Base-by-base conservation (phyloP, 1,140 invertebrate species). In the Trachelipus rathkii region DNA sequence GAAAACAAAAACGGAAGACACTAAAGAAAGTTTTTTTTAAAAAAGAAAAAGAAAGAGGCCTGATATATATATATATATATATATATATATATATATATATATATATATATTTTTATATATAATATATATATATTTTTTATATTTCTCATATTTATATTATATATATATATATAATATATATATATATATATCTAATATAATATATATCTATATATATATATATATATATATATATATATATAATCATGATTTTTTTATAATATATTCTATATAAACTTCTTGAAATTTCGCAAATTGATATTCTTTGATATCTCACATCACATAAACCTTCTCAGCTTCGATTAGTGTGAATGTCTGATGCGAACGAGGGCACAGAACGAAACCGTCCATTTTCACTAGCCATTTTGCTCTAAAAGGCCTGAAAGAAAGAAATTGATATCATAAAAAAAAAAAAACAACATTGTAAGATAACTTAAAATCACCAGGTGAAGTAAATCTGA, bases 311-410 rank as follows among this genome's bases (percentile, higher is more conserved):
- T 19, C 19, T 60, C 50, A 96, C 94, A 96, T 95, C 24, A 98
- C 94, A 85, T 92, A 98, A 44, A 98, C 95, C 86, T 97, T 97
- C 84, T 97, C 94, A 45, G 94, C 92, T 85, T 95, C 93, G 83
- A 93, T 93, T 84, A 94, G 91, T 66, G 90, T 89, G 86, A 92
- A 97, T 77, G 92, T 89, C 85, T 95, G 92, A 86, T 95, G 94
- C 68, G 95, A 97, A 84, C 95, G 91, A 21, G 95, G 95, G 84
- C 96, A 98, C 74, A 92, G 91, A 43, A 97, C 90, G 82, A 91
- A 91, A 15, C 94, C 95, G 81, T 91, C 89, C 89, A 84, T 96
- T 95, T 83, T 94, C 91, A 82, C 89, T 88, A 83, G 95, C 93
- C 91, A 97, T 95, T n/a, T 84, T 93, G 90, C 81, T 91, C 89